Percentiles rank a stretch among this genome's conserved stretches.
These are phyloP conservation scores for Ylistrum balloti DNA, from an alignment of 1,140 invertebrate species.

Conservation along the genomic window DNA sequence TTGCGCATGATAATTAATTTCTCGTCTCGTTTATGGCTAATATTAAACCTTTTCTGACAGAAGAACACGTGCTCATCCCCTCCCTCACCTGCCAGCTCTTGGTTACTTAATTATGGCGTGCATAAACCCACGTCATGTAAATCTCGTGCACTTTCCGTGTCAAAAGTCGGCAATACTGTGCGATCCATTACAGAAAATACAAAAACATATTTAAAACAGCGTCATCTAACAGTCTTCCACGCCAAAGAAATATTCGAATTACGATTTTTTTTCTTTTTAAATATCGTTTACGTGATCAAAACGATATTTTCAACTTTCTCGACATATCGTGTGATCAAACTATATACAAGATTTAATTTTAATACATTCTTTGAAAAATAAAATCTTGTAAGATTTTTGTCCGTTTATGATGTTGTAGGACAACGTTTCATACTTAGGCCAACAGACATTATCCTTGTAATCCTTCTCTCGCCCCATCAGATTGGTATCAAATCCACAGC, in stretches of 20 bases:
- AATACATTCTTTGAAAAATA: slow-evolving; percentile 13
- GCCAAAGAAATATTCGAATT: not conserved
- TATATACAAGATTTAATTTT: slow-evolving; percentile 12
- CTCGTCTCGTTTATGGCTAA: slow-evolving; percentile 25
- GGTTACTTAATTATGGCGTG: not conserved
- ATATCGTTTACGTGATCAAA: not conserved
- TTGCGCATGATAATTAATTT: slow-evolving; percentile 18
- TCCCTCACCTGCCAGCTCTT: not conserved
- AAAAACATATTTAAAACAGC: not conserved
- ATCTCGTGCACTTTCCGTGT: slow-evolving; percentile 13
- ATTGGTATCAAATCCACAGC: not conserved
- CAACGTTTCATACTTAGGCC: slow-evolving; percentile 15
- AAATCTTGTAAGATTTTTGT: slow-evolving; percentile 8
- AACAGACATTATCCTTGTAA: not conserved
- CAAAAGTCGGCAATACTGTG: not conserved
- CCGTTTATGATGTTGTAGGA: not conserved
- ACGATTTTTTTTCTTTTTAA: not conserved
- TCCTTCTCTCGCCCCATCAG: not conserved
- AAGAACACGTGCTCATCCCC: not conserved
- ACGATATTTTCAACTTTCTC: not conserved
- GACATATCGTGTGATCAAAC: not conserved
- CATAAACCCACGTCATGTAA: not conserved
- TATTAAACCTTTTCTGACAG: not conserved
- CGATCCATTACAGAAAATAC: no score
- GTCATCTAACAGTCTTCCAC: not conserved